Evolutionary conservation across 2,797 vertebrate species (phyloP), one percentile per base, ranked within the genome.

Genomic region (Cichlasoma orientale): DNA sequence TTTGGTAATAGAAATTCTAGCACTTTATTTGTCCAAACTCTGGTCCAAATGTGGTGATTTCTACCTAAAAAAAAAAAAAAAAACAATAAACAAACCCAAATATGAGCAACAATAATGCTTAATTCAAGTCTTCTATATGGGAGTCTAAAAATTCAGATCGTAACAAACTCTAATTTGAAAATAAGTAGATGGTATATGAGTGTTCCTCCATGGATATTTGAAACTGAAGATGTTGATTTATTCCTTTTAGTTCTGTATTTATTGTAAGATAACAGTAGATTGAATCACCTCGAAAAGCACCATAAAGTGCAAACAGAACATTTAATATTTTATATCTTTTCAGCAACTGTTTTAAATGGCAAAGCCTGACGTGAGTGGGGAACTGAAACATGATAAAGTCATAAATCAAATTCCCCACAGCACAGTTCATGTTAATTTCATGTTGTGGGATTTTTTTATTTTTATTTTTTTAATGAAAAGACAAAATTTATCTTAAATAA

Each of bases 401-500:
- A 78, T 70, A 73, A 74, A 82, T 77, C 41, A 73, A 31, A 59
- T 19, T 72, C 6, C 68, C 56, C 13, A 68, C 74, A 69, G 41
- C 54, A n/a, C 38, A 29, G 44, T 54, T 69, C 27, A 29, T 50
- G 10, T n/a, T 50, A 29, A 29, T 5, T 5, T 44, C 11, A 31
- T 31, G 31, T 7, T 31, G 31, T 31, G 31, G 31, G 31, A 31
- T 31, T 29, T 5, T 29, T 31, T 31, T 29, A 5, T 29, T 29
- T 29, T 29, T 29, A n/a, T n/a, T 31, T 31, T 7, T 31, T 7
- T 31, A 7, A 31, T 7, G 31, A 44, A 75, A 54, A 41, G 7
- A 31, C 38, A 29, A n/a, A 36, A 56, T 75, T 79, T 59, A 71
- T 82, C 31, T 58, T 36, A 79, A 41, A 74, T 66, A 70, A 75